Evolutionary conservation across 2,888 invertebrate genomes (phyloP), one percentile per base, ranked within the genome.

Genomic region (Punctoribates punctum): DNA sequence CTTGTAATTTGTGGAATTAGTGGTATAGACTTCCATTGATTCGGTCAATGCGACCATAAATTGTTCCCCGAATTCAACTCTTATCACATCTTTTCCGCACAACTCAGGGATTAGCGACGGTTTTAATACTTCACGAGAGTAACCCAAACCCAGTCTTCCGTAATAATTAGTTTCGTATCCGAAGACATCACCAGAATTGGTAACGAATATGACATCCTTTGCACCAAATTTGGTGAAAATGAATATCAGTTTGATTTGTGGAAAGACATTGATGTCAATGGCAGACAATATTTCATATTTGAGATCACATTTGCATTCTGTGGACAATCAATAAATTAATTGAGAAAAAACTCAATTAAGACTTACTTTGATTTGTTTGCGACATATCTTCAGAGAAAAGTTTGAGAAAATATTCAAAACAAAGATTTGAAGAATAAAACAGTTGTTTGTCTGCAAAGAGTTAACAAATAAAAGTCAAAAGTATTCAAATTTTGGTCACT

Each of bases 191-290:
- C 48, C 67, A n/a, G 70, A 17, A 20, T 38, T 67, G 1, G 48
- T 65, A 29, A 75, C 27, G 8, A 75, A n/a, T 5, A 75, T 34
- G 17, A 75, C 75, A 29, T 75, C 75, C 5, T n/a, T 42, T 20
- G 3, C 23, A 23, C 20, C 13, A 8, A 2, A 5, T 34, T 34
- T 34, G 3, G 23, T 11, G 2, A 20, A 57, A 20, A 57, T 57
- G 23, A 11, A 57, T 15, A 57, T 20, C 20, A 17, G 20, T 57
- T 57, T 25, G 3, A 57, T 57, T 48, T 48, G 46, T 9, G 42
- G 5, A 11, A 34, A 34, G 4, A 34, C 3, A 34, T 34, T 34
- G 34, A 5, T 34, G 34, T 34, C 8, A 34, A 34, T 34, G 34
- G 8, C 34, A 5, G 34, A 34, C 34, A 34, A 34, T 8, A 34